Conservation (phyloP, 2,113 vertebrate genomes). For the Serinus canaria region DNA sequence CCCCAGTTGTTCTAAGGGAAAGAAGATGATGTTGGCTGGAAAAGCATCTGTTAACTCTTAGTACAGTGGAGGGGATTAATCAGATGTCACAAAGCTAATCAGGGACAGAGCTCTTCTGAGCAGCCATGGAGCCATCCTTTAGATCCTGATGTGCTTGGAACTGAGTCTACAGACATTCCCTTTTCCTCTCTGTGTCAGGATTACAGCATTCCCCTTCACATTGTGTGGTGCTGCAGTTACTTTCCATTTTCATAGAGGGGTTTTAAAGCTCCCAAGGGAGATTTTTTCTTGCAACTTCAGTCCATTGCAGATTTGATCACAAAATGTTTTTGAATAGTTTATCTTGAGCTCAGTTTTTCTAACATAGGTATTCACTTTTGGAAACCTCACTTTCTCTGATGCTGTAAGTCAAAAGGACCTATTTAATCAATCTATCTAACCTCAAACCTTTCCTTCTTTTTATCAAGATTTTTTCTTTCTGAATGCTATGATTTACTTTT, state of each 20-base stretch:
- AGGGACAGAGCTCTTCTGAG: background rate
- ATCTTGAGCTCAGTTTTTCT: conserved; percentile 1
- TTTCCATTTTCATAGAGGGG: background rate
- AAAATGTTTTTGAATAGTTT: background rate
- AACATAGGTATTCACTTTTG: background rate
- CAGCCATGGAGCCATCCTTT: background rate
- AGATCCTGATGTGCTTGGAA: background rate
- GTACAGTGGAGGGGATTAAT: background rate
- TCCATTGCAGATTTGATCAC: background rate
- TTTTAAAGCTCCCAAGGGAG: background rate
- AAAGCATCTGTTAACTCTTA: background rate
- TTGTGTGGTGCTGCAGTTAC: background rate
- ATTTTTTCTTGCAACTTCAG: background rate
- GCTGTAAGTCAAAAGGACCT: background rate
- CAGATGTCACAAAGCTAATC: background rate
- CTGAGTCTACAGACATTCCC: background rate
- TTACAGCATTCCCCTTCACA: background rate
- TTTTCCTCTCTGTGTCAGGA: background rate
- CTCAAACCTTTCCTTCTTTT: background rate
- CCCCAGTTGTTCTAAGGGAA: background rate
- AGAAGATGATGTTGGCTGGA: background rate
- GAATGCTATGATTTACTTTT: background rate
- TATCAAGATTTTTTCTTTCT: background rate
- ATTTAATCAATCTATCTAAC: background rate
- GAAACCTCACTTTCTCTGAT: background rate